phyloP scores from a whole-genome alignment of 2,888 invertebrate genomes.

The Leptopilina myrica region DNA sequence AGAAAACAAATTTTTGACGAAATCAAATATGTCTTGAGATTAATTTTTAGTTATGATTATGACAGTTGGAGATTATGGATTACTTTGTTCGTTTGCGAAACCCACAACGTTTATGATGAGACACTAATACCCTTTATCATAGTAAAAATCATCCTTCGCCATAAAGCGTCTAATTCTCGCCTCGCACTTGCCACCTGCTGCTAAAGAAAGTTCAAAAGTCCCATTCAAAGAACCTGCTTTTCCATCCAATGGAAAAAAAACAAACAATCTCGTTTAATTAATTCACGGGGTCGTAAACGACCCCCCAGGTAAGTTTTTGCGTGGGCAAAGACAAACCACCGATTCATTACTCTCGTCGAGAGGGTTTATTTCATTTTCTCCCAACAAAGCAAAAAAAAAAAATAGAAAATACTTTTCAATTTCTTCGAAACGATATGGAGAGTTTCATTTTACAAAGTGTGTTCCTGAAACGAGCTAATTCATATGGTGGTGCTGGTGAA shows the following conservation, averaged over 20 bases:
- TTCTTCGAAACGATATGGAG: neutral
- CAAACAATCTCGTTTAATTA: constrained; percentile 18
- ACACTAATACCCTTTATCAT: too few relatives aligned
- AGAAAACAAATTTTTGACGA: too few relatives aligned
- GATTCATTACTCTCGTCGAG: neutral
- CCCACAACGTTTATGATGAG: too few relatives aligned
- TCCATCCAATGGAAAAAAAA: constrained; percentile 16
- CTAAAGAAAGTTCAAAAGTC: constrained; percentile 25
- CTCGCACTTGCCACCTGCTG: constrained; percentile 27
- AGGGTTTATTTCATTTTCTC: neutral
- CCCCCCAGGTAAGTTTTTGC: constrained; percentile 23
- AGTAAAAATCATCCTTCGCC: neutral
- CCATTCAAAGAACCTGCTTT: constrained; percentile 31
- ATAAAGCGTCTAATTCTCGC: constrained; percentile 37
- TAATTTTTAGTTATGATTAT: too few relatives aligned
- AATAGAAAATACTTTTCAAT: too few relatives aligned
- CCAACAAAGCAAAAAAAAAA: too few relatives aligned
- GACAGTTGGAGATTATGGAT: too few relatives aligned
- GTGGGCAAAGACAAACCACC: constrained; percentile 13
- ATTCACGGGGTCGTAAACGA: constrained; percentile 33
- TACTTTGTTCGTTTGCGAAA: too few relatives aligned
- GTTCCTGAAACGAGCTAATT: constrained; percentile 1
- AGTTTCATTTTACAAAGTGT: constrained; percentile 3
- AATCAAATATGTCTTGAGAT: too few relatives aligned
- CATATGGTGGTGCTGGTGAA: constrained; percentile 9